Base-by-base conservation (phyloP, 2,888 invertebrate genomes). In the Drosophila picticornis region DNA sequence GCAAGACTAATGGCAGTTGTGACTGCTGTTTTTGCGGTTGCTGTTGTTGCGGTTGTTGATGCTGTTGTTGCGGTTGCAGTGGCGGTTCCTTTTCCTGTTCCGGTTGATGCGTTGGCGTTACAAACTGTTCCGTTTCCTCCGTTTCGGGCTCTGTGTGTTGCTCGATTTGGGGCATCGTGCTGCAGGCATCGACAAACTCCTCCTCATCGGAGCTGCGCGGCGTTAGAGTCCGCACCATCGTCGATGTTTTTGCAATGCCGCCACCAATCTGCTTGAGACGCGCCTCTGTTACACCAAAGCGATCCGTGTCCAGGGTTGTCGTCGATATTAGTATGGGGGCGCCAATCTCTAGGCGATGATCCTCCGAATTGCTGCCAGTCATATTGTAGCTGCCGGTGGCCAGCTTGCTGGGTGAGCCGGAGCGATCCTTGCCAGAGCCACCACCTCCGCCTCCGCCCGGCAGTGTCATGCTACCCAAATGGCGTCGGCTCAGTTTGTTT, bases 261-360 rank as follows among this genome's bases (percentile, higher is more conserved):
- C 92, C 92, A 5, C 92, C 92, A 56, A 92, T 92, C 65, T 91
- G 88, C 34, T 81, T 86, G 4, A 92, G 72, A 9, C 92, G 75
- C 50, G 81, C 92, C 68, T 91, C 92, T 1, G 90, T 91, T 10
- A 92, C 92, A 51, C 92, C 91, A 40, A 92, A 90, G 22, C 88
- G 91, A 81, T 93, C 93, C 2, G 92, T 86, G 75, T 93, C 92
- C 68, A 93, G 62, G 0, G 92, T 92, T 22, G 93, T 93, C 4
- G 93, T 93, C 9, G 93, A 93, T 76, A 93, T 93, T 16, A 93
- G 53, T 4, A 93, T 72, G 1, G 93, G 93, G 7, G 93, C 93
- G 10, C 93, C 93, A 32, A 93, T 93, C 76, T 93, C 93, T 27
- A 92, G 73, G 7, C 92, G 92, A 79, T 93, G 93, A 79, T 93